Base-by-base conservation (phyloP, 1,140 invertebrate genomes). In the Phthorimaea operculella region DNA sequence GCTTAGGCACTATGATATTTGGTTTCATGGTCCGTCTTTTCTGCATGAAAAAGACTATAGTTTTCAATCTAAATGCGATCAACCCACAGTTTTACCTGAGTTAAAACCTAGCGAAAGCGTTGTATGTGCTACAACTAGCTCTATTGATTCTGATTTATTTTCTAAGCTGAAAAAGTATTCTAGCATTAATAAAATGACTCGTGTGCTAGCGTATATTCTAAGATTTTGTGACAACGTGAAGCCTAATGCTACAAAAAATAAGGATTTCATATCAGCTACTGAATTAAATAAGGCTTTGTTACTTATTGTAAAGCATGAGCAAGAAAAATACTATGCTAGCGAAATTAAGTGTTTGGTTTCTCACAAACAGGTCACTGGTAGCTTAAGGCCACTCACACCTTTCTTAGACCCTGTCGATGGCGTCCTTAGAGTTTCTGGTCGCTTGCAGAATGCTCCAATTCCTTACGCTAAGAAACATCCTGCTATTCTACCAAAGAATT, bases 391-490 rank as follows among this genome's bases (percentile, higher is more conserved):
- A 15, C 45, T 48, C 4, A 16, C 11, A 4, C 45, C 45, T 14
- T 48, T 48, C 16, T 11, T 48, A 4, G 45, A 48, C 16, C 9
- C 10, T 11, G 10, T 16, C 9, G 21, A 28, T 6, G 45, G 45
- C 10, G 17, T 70, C 1, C 12, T 71, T 11, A 44, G 61, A 18
- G 65, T 71, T 0, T 63, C 65, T 14, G 63, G 69, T 14, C 45
- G 63, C 10, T 52, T 71, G 16, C 45, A 51, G 9, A 57, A 62
- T 28, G 57, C 59, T 9, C 14, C n/a, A 9, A 12, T 68, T 2
- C n/a, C 55, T 0, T 62, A 66, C 48, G 39, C 58, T 16, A 57
- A 66, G 7, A 66, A 66, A 34, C 58, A 68, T 57, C 68, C 59
- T n/a, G 53, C 63, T 5, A 60, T 76, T 28, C 50, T 76, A 15